Percentiles rank a stretch among this genome's conserved stretches.
Evolutionary conservation across 2,113 vertebrate genomes (phyloP).

Genomic region (Scophthalmus maximus): DNA sequence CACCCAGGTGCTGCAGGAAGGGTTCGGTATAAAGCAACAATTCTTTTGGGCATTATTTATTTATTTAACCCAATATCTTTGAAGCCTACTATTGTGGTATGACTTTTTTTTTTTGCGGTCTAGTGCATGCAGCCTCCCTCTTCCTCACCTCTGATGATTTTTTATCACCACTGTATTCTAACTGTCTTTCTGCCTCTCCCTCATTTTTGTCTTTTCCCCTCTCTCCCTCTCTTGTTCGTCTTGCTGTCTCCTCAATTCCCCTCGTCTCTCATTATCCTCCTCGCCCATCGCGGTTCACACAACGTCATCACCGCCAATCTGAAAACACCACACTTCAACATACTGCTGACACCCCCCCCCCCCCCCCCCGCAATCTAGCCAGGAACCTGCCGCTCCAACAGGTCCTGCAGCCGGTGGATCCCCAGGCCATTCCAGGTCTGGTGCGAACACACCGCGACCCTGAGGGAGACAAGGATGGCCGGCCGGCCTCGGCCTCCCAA

Average conservation of each 20-base stretch:
- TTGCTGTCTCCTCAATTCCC: constrained; percentile 8
- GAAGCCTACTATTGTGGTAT: constrained; percentile 34
- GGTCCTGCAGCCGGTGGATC: constrained; percentile 86
- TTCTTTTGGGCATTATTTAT: too few species aligned
- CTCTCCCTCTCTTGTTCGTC: not conserved
- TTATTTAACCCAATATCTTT: constrained; percentile 16
- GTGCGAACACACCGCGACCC: constrained; percentile 83
- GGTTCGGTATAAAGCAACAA: constrained; percentile 33
- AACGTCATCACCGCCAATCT: constrained; percentile 36
- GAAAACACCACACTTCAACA: not conserved
- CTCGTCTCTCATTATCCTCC: constrained; percentile 16
- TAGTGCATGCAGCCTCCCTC: constrained; percentile 66
- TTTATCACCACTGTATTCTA: constrained; percentile 30
- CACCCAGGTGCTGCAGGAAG: constrained; percentile 39
- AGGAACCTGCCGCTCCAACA: constrained; percentile 89
- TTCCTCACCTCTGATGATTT: not conserved
- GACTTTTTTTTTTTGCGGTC: constrained; percentile 58
- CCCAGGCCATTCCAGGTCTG: constrained; percentile 86
- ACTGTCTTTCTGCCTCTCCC: constrained; percentile 51
- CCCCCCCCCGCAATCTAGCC: too few species aligned
- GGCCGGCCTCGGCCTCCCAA: constrained; percentile 78
- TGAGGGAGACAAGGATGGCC: constrained; percentile 83
- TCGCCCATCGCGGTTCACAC: constrained; percentile 28
- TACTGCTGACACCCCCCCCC: constrained; percentile 34
- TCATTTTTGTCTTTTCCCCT: constrained; percentile 16